Evolutionary conservation across 2,888 invertebrate genomes (phyloP).

Genomic region (Anthophora plumipes): DNA sequence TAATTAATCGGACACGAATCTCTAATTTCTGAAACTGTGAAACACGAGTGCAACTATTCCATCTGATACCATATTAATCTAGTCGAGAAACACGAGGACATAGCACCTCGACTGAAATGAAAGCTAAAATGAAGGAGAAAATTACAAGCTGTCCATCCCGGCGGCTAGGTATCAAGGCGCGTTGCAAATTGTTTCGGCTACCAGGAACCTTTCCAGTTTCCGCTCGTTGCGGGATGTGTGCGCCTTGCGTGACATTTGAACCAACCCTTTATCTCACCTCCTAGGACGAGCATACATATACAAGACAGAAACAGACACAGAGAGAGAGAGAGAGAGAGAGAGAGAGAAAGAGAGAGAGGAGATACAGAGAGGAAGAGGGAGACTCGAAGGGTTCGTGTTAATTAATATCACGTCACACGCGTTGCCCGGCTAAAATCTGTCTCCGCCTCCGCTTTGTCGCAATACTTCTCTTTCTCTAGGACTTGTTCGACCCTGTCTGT

Average conservation of each 20-base stretch:
- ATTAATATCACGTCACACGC: conserved; percentile 84
- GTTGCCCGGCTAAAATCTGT: conserved; percentile 81
- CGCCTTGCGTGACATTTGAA: conserved; percentile 81
- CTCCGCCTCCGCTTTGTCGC: conserved; percentile 70
- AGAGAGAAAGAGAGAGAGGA: conserved; percentile 20
- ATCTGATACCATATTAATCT: conserved; percentile 28
- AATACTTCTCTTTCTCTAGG: conserved; percentile 67
- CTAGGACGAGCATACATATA: conserved; percentile 43
- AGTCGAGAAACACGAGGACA: neutral
- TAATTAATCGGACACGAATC: conserved; percentile 17
- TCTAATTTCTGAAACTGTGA: neutral
- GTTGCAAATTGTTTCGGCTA: conserved; percentile 66
- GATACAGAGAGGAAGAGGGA: conserved; percentile 37
- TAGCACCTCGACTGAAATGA: neutral
- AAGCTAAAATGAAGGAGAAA: conserved; percentile 28
- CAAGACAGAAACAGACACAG: conserved; percentile 25
- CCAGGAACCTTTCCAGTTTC: conserved; percentile 60
- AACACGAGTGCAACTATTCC: neutral
- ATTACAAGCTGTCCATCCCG: conserved; percentile 43
- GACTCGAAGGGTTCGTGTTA: conserved; percentile 83
- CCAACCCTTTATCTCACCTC: conserved; percentile 68
- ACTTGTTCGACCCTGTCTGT: conserved; percentile 55
- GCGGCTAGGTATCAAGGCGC: conserved; percentile 51
- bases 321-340: conserved; percentile 55
- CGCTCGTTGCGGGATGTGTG: conserved; percentile 65